phyloP scores from a whole-genome alignment of 2,113 vertebrate species.

The Zingel zingel region DNA sequence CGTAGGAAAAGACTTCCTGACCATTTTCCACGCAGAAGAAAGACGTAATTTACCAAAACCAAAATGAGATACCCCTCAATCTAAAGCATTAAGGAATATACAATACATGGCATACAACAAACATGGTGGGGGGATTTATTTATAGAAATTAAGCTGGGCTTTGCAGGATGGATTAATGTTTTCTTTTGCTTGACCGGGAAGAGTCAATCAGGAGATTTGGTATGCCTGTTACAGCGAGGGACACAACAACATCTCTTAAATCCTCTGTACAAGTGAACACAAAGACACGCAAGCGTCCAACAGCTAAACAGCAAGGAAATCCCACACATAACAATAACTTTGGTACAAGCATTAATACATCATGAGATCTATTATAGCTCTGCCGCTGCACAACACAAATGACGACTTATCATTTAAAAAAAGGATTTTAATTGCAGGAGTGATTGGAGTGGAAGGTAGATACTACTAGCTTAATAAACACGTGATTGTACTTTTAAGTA shows the following conservation, averaged over 20 bases:
- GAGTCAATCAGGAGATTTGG: slow-evolving; percentile 67
- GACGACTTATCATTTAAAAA: neutral
- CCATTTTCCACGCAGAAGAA: neutral
- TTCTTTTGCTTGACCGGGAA: slow-evolving; percentile 61
- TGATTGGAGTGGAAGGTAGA: too few relatives aligned
- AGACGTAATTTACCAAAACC: slow-evolving; percentile 15
- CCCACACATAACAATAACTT: neutral
- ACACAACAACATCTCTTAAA: slow-evolving; percentile 41
- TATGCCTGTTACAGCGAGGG: neutral
- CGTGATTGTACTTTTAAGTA: too few relatives aligned
- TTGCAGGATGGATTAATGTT: slow-evolving; percentile 78
- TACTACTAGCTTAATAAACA: too few relatives aligned
- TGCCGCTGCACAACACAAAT: neutral
- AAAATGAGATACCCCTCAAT: neutral
- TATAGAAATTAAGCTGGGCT: slow-evolving; percentile 79
- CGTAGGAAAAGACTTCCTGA: neutral
- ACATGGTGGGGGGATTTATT: slow-evolving; percentile 66
- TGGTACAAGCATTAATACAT: too few relatives aligned
- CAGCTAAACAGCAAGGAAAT: neutral
- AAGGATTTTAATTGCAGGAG: neutral
- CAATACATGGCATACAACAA: slow-evolving; percentile 37
- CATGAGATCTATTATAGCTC: neutral
- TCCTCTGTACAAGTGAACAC: slow-evolving; percentile 16
- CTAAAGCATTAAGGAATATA: slow-evolving; percentile 16
- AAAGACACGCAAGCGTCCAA: slow-evolving; percentile 11